Percentiles rank a stretch among this genome's conserved stretches.
Evolutionary conservation across 2,888 invertebrate genomes (phyloP).

Genomic region (Tubiluchus corallicola): DNA sequence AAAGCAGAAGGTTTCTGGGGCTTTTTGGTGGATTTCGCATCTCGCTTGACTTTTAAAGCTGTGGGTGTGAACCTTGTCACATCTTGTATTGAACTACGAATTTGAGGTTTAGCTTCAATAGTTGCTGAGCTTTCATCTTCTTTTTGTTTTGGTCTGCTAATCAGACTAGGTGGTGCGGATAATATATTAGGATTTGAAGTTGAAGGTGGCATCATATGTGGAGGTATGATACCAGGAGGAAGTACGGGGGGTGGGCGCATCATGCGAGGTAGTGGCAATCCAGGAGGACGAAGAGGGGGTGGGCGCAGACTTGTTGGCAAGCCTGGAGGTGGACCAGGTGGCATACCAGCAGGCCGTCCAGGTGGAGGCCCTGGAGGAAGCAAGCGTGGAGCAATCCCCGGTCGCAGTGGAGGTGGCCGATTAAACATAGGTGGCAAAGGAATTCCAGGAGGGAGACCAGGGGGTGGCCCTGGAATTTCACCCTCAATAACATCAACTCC

Average conservation of each 20-base stretch:
- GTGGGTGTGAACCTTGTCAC: constrained; percentile 89
- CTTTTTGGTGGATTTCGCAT: constrained; percentile 39
- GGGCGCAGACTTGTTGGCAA: constrained; percentile 15
- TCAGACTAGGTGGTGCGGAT: constrained; percentile 60
- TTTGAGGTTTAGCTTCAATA: constrained; percentile 90
- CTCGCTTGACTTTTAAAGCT: constrained; percentile 70
- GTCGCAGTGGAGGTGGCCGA: constrained; percentile 38
- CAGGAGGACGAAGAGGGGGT: not conserved
- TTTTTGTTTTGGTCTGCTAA: constrained; percentile 36
- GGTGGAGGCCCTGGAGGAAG: constrained; percentile 26
- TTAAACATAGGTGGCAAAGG: constrained; percentile 34
- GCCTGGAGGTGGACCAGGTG: constrained; percentile 16
- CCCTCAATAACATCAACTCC: not conserved
- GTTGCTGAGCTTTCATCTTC: constrained; percentile 39
- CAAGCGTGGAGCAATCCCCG: constrained; percentile 23
- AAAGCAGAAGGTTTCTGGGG: not conserved
- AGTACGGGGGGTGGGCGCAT: not conserved
- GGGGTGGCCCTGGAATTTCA: too few relatives aligned
- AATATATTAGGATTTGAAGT: constrained; percentile 47
- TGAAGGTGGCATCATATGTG: too few relatives aligned
- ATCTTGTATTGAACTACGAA: constrained; percentile 44
- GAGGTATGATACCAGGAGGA: not conserved
- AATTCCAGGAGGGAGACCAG: constrained; percentile 38
- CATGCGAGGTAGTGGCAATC: not conserved
- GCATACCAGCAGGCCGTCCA: constrained; percentile 19